Evolutionary conservation across 2,113 vertebrate genomes (phyloP).

Genomic region (Oceanodroma tethys): DNA sequence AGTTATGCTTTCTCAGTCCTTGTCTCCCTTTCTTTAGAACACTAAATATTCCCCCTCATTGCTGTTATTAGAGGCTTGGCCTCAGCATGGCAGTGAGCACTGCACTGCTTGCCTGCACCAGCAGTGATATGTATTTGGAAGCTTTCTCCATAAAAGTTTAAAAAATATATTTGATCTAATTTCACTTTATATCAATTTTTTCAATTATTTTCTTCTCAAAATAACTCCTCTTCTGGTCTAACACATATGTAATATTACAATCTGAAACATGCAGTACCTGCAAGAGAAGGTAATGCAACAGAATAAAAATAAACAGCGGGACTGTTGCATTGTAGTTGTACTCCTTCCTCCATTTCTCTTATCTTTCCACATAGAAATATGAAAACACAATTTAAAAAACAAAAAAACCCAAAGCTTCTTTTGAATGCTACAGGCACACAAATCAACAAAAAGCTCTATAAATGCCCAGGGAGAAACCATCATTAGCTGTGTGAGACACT

Average conservation of each 20-base stretch:
- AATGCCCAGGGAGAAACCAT: conserved; percentile 14
- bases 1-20: neutral
- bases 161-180: neutral
- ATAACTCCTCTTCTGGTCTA: neutral
- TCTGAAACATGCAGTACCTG: neutral
- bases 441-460: conserved; percentile 36
- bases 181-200: neutral
- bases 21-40: neutral
- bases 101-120: neutral
- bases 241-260: neutral
- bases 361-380: neutral
- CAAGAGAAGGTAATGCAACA: neutral
- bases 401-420: neutral
- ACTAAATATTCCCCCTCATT: neutral
- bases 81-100: neutral
- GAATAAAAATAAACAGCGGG: neutral
- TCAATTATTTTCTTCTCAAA: neutral
- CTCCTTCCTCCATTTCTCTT: neutral
- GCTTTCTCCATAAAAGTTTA: neutral
- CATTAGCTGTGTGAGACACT: conserved; percentile 34
- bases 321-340: neutral
- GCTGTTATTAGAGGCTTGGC: neutral
- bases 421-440: conserved; percentile 12
- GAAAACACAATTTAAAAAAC: neutral
- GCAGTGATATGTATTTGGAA: neutral